A percentile compares a stretch with the other conserved stretches of the same genome.
These are phyloP conservation scores for Brachypteracias leptosomus DNA, from an alignment of 2,113 vertebrate species.

Conservation along the genomic window DNA sequence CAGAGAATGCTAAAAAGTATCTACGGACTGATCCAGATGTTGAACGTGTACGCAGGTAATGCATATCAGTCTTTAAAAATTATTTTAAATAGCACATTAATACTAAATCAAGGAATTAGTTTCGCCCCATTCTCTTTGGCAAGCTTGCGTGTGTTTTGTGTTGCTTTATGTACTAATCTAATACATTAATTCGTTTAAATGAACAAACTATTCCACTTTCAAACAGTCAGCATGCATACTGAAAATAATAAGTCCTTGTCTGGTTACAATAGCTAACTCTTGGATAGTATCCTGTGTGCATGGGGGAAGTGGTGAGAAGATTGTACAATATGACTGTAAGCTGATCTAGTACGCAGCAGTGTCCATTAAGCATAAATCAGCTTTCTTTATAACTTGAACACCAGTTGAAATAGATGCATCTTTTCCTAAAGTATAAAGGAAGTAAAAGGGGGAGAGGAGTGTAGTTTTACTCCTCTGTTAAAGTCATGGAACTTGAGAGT, in stretches of 20 bases:
- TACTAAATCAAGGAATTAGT: background rate
- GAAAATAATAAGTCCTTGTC: background rate
- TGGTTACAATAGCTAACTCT: background rate
- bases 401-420: background rate
- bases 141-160: background rate
- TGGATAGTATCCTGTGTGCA: background rate
- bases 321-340: background rate
- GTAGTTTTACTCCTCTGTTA: background rate
- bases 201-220: background rate
- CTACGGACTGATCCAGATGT: constrained; percentile 78
- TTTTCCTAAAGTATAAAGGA: background rate
- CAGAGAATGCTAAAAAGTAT: constrained; percentile 72
- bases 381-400: background rate
- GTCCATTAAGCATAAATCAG: background rate
- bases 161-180: background rate
- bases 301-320: background rate
- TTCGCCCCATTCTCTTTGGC: background rate
- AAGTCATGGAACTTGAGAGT: background rate
- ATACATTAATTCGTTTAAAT: background rate
- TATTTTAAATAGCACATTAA: background rate
- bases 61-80: background rate
- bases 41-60: constrained; percentile 83
- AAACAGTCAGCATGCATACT: background rate
- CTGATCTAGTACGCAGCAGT: background rate
- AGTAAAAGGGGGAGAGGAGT: background rate